Base-by-base conservation (phyloP, 1,140 invertebrate species). In the Galleria mellonella region DNA sequence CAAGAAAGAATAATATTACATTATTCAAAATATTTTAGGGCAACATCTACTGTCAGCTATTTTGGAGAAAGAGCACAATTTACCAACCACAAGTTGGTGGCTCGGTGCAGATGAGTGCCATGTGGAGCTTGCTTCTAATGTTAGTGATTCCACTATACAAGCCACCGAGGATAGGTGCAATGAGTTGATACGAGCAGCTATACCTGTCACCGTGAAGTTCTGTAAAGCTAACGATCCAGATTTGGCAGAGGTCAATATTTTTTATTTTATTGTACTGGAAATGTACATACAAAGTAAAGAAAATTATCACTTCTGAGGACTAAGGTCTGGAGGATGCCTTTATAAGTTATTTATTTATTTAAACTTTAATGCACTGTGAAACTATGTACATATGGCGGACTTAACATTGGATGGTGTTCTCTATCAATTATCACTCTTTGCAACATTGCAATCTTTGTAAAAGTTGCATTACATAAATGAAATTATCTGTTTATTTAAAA, bases 1-100 rank as follows among this genome's bases (percentile, higher is more conserved):
- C n/a, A n/a, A n/a, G n/a, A n/a, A n/a, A 23, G 17, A 3, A 3
- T n/a, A 31, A 9, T 4, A 31, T 10, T n/a, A 31, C n/a, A 9
- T 31, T 9, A 9, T 31, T 31, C 8, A 31, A n/a, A 4, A 4
- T 14, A 14, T 73, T 81, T 57, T 71, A 91, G 94, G 92, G 0
- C 95, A 96, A 64, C 94, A 96, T 83, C 86, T 96, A 6, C 89
- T 96, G 7, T 92, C 94, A n/a, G 93, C 94, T 12, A 76, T 95
- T 33, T 89, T 93, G 39, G 92, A 94, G 57, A 86, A 86, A n/a
- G 87, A 91, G 59, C 91, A 89, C 82, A 88, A 88, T 14, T 89
- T 89, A 50, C 66, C 86, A 5, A 96, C 94, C 32, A 91, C 92
- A 1, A 93, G 93, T 5, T 96, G 94, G 94, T 93, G 91, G 87